These are phyloP conservation scores for Dufourea novaeangliae DNA, from an alignment of 1,140 invertebrate species.

Conservation along the genomic window DNA sequence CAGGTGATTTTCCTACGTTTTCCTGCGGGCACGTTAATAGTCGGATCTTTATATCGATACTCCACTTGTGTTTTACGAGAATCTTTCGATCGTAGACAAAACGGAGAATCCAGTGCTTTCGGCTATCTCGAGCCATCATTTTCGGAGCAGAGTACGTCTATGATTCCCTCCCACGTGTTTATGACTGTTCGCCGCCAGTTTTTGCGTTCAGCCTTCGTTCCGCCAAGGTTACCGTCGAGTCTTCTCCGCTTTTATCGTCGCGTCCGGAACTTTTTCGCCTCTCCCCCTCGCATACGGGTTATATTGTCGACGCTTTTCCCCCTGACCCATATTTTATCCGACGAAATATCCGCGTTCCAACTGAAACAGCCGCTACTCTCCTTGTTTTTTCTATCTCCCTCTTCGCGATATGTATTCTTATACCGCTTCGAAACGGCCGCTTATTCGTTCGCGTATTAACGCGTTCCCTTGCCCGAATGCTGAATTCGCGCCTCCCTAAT, in stretches of 20 bases:
- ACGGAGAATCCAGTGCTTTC: not conserved
- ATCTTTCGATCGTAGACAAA: not conserved
- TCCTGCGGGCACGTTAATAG: not conserved
- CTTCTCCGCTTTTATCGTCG: not conserved
- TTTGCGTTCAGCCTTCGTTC: not conserved
- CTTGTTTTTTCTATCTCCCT: not conserved
- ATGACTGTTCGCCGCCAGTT: not conserved
- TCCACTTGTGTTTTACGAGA: not conserved
- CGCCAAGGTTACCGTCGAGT: not conserved
- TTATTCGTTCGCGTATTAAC: too few species aligned
- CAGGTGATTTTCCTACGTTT: constrained; percentile 7
- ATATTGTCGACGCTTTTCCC: not conserved
- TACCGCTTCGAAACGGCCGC: too few species aligned
- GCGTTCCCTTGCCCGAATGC: too few species aligned
- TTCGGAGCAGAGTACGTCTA: not conserved
- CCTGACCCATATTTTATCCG: not conserved
- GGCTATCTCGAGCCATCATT: too few species aligned
- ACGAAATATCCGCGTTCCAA: constrained; percentile 2
- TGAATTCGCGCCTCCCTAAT: constrained; percentile 4
- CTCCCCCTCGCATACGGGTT: not conserved
- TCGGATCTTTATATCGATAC: not conserved
- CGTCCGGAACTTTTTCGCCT: constrained; percentile 3
- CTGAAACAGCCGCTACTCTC: not conserved
- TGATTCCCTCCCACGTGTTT: not conserved
- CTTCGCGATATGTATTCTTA: not conserved